Evolutionary conservation across 23 tunicate species (phyloP).

Genomic region (Trididemnum clinides): DNA sequence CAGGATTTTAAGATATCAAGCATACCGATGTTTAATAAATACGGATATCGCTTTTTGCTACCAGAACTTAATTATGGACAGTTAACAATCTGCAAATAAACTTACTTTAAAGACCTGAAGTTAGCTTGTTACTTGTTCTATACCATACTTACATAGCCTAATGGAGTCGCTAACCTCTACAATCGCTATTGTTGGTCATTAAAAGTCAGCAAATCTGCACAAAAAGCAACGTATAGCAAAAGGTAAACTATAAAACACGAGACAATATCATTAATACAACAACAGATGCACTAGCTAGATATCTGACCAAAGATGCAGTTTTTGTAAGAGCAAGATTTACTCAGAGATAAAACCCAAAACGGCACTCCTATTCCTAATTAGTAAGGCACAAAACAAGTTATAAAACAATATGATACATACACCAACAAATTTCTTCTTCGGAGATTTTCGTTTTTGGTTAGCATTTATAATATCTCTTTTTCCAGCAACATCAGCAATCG

Average conservation of each 20-base stretch:
- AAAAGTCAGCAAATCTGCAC: neutral
- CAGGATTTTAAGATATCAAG: no score
- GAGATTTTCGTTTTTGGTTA: neutral
- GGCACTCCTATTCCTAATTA: neutral
- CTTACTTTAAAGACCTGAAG: no score
- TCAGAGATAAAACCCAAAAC: neutral
- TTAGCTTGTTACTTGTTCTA: neutral
- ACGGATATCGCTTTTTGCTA: no score
- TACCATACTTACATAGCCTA: neutral
- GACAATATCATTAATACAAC: neutral
- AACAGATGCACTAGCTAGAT: neutral
- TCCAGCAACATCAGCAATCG: neutral
- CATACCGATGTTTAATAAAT: no score
- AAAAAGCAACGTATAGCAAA: neutral
- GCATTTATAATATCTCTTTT: neutral
- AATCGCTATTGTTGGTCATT: neutral
- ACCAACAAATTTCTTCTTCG: neutral
- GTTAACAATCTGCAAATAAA: no score
- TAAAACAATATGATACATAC: neutral
- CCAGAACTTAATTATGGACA: no score
- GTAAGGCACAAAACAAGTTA: neutral
- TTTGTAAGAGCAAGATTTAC: neutral
- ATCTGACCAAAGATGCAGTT: neutral
- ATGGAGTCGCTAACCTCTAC: neutral
- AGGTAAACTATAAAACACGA: neutral